Evolutionary conservation across 2,888 invertebrate genomes (phyloP).

Genomic region (Drosophila leonis): DNA sequence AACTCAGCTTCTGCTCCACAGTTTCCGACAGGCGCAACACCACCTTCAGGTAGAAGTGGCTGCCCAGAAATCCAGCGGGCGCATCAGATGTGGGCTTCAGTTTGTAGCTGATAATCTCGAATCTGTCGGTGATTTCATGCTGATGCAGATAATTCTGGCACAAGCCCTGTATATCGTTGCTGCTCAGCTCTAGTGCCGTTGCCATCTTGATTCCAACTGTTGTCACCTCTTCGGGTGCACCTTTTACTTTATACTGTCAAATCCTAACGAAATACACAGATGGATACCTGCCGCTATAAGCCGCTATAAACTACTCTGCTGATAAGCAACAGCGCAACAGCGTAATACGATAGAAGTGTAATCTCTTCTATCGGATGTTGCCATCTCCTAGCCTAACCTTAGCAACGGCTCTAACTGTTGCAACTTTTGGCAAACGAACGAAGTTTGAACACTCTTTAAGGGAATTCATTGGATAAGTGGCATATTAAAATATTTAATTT

Average conservation of each 20-base stretch:
- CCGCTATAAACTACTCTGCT: slow-evolving; percentile 13
- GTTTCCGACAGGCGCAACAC: slow-evolving; percentile 53
- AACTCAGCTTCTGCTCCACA: slow-evolving; percentile 69
- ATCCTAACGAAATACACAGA: not conserved
- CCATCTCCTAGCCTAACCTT: not conserved
- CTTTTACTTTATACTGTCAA: slow-evolving; percentile 44
- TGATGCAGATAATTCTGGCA: slow-evolving; percentile 68
- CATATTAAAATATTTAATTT: too few relatives aligned
- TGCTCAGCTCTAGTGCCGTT: slow-evolving; percentile 61
- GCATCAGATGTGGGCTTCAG: slow-evolving; percentile 72
- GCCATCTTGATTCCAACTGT: slow-evolving; percentile 62
- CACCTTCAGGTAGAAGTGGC: slow-evolving; percentile 80
- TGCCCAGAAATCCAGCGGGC: slow-evolving; percentile 82
- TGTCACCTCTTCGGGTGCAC: not conserved
- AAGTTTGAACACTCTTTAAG: slow-evolving; percentile 8
- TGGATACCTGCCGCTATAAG: slow-evolving; percentile 5
- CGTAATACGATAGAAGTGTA: slow-evolving; percentile 2
- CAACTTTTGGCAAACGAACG: not conserved
- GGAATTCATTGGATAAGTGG: not conserved
- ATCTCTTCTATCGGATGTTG: slow-evolving; percentile 3
- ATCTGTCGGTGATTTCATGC: slow-evolving; percentile 38
- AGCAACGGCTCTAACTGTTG: too few relatives aligned
- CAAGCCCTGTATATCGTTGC: slow-evolving; percentile 64
- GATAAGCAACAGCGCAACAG: slow-evolving; percentile 24
- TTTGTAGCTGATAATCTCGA: slow-evolving; percentile 72